Evolutionary conservation across 2,113 vertebrate genomes (phyloP).

Genomic region (Hemicordylus capensis): DNA sequence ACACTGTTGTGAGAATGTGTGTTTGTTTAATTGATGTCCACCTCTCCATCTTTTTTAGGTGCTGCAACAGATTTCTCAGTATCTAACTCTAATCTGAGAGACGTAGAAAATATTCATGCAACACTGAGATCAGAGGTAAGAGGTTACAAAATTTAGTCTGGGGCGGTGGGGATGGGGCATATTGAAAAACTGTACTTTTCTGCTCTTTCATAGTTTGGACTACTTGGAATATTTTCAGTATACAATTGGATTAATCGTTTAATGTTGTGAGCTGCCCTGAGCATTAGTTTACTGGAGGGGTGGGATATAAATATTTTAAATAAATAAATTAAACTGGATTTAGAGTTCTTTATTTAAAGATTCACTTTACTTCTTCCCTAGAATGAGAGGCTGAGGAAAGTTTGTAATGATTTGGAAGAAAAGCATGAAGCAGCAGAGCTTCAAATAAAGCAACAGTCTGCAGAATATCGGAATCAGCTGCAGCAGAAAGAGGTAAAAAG

Average conservation of each 20-base stretch:
- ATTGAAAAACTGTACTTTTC: neutral
- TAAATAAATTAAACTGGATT: too few species aligned
- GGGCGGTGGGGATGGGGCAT: neutral
- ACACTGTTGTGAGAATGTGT: neutral
- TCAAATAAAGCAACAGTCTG: conserved; percentile 90
- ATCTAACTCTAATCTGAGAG: conserved; percentile 82
- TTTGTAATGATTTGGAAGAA: conserved; percentile 91
- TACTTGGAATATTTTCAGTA: neutral
- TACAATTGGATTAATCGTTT: neutral
- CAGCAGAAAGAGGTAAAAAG: conserved; percentile 93
- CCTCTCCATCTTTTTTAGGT: conserved; percentile 72
- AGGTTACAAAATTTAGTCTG: conserved; percentile 36
- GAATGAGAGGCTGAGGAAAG: conserved; percentile 88
- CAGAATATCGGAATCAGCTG: conserved; percentile 86
- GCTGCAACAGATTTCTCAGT: conserved; percentile 82
- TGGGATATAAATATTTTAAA: too few species aligned
- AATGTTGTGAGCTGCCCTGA: too few species aligned
- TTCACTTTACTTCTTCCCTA: conserved; percentile 64
- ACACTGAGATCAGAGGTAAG: conserved; percentile 90
- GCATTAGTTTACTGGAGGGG: too few species aligned
- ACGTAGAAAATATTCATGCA: conserved; percentile 83
- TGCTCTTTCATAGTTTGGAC: neutral
- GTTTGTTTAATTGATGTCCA: conserved; percentile 38
- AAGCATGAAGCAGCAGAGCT: conserved; percentile 93
- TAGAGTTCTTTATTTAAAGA: conserved; percentile 13